Evolutionary conservation across 2,113 vertebrate species (phyloP).

Genomic region (Catharus fuscescens): DNA sequence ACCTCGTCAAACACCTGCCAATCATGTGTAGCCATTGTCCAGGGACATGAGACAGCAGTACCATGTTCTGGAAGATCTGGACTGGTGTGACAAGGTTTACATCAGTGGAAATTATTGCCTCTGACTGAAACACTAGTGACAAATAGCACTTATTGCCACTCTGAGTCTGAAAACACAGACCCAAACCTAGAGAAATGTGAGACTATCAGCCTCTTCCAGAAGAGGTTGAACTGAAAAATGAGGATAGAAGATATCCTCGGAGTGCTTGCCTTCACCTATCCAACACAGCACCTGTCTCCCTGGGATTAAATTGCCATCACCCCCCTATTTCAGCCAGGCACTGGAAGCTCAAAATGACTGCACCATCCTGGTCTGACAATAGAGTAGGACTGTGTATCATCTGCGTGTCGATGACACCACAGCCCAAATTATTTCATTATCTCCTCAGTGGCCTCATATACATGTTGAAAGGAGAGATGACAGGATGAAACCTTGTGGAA

Average conservation of each 20-base stretch:
- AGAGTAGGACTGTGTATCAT: constrained; percentile 58
- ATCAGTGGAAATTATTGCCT: neutral
- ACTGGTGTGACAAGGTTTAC: neutral
- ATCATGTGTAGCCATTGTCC: neutral
- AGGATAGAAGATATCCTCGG: neutral
- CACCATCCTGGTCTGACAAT: constrained; percentile 47
- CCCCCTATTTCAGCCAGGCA: neutral
- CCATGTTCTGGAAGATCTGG: neutral
- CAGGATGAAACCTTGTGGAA: constrained; percentile 75
- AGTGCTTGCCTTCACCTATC: neutral
- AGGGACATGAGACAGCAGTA: neutral
- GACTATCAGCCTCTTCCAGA: neutral
- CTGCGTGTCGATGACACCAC: constrained; percentile 36
- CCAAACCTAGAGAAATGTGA: neutral
- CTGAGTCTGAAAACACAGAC: neutral
- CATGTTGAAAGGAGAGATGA: constrained; percentile 74
- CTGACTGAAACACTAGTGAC: neutral
- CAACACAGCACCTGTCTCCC: neutral
- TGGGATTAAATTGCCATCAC: neutral
- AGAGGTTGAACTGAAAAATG: neutral
- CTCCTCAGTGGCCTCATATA: constrained; percentile 73
- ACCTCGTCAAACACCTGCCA: neutral
- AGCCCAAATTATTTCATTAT: constrained; percentile 75
- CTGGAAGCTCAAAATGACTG: neutral
- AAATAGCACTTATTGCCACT: neutral